These are phyloP conservation scores for Calidris pygmaea DNA, from an alignment of 2,113 vertebrate genomes.

Conservation along the genomic window DNA sequence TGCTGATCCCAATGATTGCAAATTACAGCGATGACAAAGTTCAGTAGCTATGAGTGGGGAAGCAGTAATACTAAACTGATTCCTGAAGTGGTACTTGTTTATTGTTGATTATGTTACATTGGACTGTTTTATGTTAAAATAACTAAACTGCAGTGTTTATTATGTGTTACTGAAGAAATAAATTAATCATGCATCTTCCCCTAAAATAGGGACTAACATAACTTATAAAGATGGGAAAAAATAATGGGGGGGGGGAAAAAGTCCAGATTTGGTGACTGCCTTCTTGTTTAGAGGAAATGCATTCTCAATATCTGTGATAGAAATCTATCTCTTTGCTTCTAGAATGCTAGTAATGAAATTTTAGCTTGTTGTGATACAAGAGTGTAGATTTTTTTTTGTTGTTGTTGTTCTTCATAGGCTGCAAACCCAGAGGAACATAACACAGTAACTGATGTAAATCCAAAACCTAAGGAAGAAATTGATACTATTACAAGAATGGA, in stretches of 20 bases:
- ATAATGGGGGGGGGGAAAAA: no score
- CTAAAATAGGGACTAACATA: background rate
- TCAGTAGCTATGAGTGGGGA: background rate
- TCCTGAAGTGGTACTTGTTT: background rate
- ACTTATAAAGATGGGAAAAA: background rate
- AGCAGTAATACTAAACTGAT: background rate
- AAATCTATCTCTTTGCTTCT: background rate
- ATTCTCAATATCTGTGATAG: background rate
- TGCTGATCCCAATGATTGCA: background rate
- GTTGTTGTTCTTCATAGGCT: conserved; percentile 35
- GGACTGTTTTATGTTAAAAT: background rate
- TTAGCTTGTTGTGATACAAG: background rate
- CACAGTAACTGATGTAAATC: background rate
- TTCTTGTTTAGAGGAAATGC: background rate
- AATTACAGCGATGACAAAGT: background rate
- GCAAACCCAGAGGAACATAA: conserved; percentile 23
- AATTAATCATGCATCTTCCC: background rate
- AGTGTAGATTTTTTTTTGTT: background rate
- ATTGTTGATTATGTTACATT: background rate
- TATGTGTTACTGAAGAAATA: background rate
- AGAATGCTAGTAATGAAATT: background rate
- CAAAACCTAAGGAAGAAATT: conserved; percentile 28
- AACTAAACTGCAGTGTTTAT: background rate
- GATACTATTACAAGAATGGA: background rate
- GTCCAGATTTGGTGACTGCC: background rate